A percentile compares a stretch with the other conserved stretches of the same genome.
Conservation (phyloP, 2,797 vertebrate genomes). For the Prunella strophiata region DNA sequence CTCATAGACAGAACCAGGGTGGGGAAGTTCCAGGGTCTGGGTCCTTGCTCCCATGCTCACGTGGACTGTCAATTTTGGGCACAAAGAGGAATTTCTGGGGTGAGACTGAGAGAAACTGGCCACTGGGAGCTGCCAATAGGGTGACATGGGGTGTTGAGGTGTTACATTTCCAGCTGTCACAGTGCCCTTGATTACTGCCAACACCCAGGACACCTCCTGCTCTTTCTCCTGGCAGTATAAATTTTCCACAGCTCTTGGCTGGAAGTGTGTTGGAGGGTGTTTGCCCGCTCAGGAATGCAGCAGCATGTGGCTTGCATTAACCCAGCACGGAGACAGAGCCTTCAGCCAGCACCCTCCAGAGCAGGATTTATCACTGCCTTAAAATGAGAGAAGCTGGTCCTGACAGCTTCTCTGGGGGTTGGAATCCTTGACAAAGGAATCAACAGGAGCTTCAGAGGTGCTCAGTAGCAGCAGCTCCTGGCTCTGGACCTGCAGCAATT, state of each 20-base stretch:
- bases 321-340: neutral
- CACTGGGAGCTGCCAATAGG: neutral
- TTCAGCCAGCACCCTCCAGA: neutral
- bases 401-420: neutral
- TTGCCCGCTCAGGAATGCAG: neutral
- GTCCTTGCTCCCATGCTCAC: neutral
- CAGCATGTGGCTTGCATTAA: neutral
- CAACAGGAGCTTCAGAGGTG: neutral
- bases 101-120: neutral
- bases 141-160: neutral
- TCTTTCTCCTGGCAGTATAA: neutral
- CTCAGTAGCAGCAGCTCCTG: neutral
- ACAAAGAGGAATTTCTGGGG: neutral
- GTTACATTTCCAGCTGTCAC: neutral
- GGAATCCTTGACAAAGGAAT: neutral
- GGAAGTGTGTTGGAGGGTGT: neutral
- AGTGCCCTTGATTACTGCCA: neutral
- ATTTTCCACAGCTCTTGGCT: neutral
- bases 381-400: neutral
- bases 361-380: neutral
- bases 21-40: neutral
- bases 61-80: fast-evolving
- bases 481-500: neutral
- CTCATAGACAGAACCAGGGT: neutral
- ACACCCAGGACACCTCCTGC: neutral